These are phyloP conservation scores for Drosophila ambigua DNA, from an alignment of 1,140 invertebrate genomes.

Conservation along the genomic window DNA sequence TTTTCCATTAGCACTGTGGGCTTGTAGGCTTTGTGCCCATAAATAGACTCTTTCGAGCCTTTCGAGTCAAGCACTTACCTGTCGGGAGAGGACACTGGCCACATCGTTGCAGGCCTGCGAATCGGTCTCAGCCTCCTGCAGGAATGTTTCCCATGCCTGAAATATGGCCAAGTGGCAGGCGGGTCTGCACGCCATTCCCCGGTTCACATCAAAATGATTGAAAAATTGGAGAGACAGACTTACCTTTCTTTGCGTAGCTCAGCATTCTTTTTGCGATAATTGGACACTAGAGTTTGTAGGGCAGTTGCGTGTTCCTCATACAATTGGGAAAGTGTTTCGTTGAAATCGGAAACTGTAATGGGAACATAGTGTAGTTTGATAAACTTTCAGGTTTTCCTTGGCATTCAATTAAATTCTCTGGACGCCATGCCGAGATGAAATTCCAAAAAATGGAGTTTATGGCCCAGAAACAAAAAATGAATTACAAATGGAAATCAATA, in stretches of 20 bases:
- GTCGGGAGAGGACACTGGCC: slow-evolving; percentile 91
- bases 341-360: slow-evolving; percentile 96
- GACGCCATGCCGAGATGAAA: neutral
- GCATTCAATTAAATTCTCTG: no score
- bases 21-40: neutral
- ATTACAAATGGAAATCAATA: slow-evolving; percentile 8
- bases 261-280: slow-evolving; percentile 93
- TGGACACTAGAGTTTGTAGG: slow-evolving; percentile 93
- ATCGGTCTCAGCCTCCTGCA: slow-evolving; percentile 96
- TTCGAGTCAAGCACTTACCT: slow-evolving; percentile 81
- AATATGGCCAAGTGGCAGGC: slow-evolving; percentile 92
- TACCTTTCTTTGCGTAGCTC: slow-evolving; percentile 95
- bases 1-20: slow-evolving; percentile 38
- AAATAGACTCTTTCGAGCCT: neutral
- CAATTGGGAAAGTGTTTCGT: slow-evolving; percentile 94
- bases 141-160: slow-evolving; percentile 95
- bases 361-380: slow-evolving; percentile 2
- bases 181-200: slow-evolving; percentile 85
- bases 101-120: slow-evolving; percentile 95
- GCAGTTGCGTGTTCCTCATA: slow-evolving; percentile 97
- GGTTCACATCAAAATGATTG: slow-evolving; percentile 1
- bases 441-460: no score
- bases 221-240: slow-evolving; percentile 36
- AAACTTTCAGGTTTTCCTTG: neutral
- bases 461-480: neutral